These are phyloP conservation scores for Catharus fuscescens DNA, from an alignment of 2,113 vertebrate species.

Conservation along the genomic window DNA sequence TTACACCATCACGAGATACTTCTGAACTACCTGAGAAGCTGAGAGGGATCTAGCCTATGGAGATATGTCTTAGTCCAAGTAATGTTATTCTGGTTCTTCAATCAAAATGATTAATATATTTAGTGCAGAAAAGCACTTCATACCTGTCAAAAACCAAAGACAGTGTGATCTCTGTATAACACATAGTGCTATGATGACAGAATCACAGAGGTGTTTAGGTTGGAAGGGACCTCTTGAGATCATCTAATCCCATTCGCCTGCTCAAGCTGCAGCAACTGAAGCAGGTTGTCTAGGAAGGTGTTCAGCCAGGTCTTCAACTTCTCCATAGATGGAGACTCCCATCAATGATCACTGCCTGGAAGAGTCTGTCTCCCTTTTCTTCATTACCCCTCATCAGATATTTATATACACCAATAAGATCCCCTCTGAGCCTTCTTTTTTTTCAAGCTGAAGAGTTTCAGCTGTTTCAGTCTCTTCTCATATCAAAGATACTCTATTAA, in stretches of 20 bases:
- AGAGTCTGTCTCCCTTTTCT: background rate
- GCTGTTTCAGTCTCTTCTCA: background rate
- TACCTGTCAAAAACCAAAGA: background rate
- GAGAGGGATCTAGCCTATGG: background rate
- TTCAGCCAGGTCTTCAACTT: background rate
- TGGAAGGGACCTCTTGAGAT: background rate
- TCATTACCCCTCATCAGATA: background rate
- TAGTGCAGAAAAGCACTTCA: background rate
- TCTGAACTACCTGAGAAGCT: background rate
- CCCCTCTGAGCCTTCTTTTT: background rate
- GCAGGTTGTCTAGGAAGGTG: background rate
- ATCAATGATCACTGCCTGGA: background rate
- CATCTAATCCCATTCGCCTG: background rate
- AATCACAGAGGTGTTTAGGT: background rate
- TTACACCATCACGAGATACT: background rate
- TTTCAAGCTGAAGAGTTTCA: background rate
- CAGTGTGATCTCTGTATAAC: background rate
- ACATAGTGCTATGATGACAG: background rate
- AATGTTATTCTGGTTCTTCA: background rate
- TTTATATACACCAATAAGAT: background rate
- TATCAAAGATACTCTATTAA: background rate
- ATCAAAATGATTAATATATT: background rate
- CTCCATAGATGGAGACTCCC: background rate
- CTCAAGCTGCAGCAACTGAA: background rate
- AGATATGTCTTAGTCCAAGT: background rate